Evolutionary conservation across 2,797 vertebrate species (phyloP).

Genomic region (Sebastes hopkinsi): DNA sequence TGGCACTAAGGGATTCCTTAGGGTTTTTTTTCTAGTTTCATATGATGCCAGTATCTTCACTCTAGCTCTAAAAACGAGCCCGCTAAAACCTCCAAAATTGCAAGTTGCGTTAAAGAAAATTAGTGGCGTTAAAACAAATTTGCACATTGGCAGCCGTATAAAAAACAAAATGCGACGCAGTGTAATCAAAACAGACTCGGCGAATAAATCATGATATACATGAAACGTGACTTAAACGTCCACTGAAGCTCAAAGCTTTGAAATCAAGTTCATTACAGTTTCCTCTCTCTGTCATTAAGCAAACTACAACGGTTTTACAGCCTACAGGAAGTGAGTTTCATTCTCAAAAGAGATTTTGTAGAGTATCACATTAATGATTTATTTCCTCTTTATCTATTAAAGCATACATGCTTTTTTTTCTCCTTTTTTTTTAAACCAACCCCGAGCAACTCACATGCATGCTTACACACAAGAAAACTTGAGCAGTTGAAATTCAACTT

Average conservation of each 20-base stretch:
- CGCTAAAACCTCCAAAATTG: accelerated
- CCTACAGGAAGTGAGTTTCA: neutral
- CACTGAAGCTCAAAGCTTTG: neutral
- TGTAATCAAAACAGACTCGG: accelerated
- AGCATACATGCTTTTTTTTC: neutral
- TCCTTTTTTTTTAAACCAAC: neutral
- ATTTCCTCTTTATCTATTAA: neutral
- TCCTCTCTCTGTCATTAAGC: neutral
- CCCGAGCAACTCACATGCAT: no score
- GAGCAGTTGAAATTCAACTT: neutral
- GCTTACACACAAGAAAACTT: neutral
- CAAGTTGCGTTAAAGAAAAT: no score
- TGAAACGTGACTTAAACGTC: accelerated
- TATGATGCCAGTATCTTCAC: no score
- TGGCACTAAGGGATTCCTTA: no score
- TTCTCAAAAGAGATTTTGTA: neutral
- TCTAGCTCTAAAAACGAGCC: accelerated
- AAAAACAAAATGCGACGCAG: no score
- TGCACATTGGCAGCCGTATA: no score
- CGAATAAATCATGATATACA: no score
- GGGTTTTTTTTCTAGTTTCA: no score
- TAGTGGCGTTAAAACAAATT: no score
- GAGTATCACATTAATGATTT: neutral
- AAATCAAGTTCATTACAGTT: neutral
- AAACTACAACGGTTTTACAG: neutral